Evolutionary conservation across 2,797 vertebrate genomes (phyloP), one percentile per base, ranked within the genome.

Genomic region (Decapterus maruadsi): DNA sequence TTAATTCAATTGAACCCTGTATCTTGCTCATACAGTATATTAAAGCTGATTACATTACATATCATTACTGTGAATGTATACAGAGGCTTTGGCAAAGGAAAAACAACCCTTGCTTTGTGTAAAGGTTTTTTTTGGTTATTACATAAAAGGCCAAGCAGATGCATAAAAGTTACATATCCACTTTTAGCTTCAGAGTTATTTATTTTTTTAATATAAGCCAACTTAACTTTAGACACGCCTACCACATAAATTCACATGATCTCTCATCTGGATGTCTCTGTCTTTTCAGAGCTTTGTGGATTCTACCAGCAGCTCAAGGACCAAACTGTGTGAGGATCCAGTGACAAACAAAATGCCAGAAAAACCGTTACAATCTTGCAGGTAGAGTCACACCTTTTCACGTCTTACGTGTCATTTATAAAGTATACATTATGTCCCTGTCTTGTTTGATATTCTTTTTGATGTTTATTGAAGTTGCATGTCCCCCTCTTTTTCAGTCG

Each of bases 321-420:
- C 57, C 72, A 75, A 68, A 74, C 67, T 29, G 16, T 80, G 60
- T 89, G 62, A 82, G 66, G 72, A 76, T 78, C 55, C 73, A 79
- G 48, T 82, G 78, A 89, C 79, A 82, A 78, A 83, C 81, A 88
- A 78, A 83, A 93, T 93, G 93, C 19, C 72, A 19, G 65, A 81
- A 60, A 82, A 78, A 71, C 69, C 38, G 8, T 57, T 61, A 12
- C 45, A 0, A 31, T 67, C 76, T 70, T 62, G 50, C 85, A 89
- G 92, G 93, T 94, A 76, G 10, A 56, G 9, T 12, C n/a, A 69
- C 65, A 48, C 57, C 4, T 56, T 68, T 75, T 72, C 1, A 50
- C 56, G 4, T 45, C 0, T 34, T 0, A 20, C n/a, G 46, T 50
- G 29, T 59, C 13, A 54, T 1, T 53, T 19, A 31, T 6, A 43